Evolutionary conservation across 2,888 invertebrate species (phyloP), one percentile per base, ranked within the genome.

Genomic region (Zelleria hepariella): DNA sequence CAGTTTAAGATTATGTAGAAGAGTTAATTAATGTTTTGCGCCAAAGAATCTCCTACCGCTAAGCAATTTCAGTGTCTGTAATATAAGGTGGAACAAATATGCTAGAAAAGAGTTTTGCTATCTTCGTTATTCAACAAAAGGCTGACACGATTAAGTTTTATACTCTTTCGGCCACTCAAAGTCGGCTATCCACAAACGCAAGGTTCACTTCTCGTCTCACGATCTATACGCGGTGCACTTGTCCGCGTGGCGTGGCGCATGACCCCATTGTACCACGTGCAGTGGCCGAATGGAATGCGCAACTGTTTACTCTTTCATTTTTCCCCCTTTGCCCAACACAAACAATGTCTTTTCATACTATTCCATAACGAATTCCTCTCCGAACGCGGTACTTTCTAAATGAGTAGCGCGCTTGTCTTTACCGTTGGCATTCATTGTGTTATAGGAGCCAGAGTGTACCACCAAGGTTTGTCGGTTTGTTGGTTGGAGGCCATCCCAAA

Each of bases 221-320:
- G 21, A 18, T 15, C 6, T 5, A 42, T 42, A 42, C 32, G 10
- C 27, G 15, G 70, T 78, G 32, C 32, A 42, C 32, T 42, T 42
- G 32, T 42, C 32, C 1, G 32, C 32, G 70, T 75, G 68, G 78
- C 75, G 77, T 82, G 85, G 86, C 80, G 81, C 86, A 85, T 87
- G 88, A 87, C 87, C 87, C 84, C 86, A 69, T 69, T 72, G 86
- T 77, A 76, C 86, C 87, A 87, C 87, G 87, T 86, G 86, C 82
- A 80, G 82, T 84, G 80, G 82, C 79, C 79, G 66, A 42, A 73
- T 77, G 87, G 87, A 85, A 86, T 88, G 87, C 82, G 86, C 86
- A 83, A 87, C 85, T 86, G 86, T 87, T 87, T 87, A 81, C 84
- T 82, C 82, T 83, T 84, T 80, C 65, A 76, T 82, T 83, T 83